These are phyloP conservation scores for Syrista parreyssii DNA, from an alignment of 2,888 invertebrate genomes.

Conservation along the genomic window DNA sequence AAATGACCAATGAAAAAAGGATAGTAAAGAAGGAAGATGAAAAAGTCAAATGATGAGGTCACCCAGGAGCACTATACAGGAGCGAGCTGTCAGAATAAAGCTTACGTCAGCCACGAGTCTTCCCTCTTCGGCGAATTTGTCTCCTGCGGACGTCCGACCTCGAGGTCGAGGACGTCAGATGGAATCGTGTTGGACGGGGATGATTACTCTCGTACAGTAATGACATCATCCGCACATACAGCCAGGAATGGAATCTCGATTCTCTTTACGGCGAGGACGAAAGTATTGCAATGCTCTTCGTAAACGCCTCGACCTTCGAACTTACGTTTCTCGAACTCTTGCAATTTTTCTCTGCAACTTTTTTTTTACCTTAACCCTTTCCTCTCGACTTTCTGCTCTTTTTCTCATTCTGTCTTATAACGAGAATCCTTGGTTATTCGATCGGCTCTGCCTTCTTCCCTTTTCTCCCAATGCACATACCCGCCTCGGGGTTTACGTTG, in stretches of 20 bases:
- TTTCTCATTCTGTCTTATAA: neutral
- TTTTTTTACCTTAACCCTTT: neutral
- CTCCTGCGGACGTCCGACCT: neutral
- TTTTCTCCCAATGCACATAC: neutral
- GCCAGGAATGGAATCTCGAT: neutral
- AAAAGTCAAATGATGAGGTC: neutral
- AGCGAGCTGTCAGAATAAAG: neutral
- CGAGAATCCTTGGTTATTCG: neutral
- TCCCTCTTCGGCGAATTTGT: neutral
- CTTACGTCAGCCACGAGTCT: neutral
- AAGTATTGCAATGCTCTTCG: neutral
- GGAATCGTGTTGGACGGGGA: neutral
- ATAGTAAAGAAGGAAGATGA: neutral
- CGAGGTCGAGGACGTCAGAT: neutral
- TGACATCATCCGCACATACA: neutral
- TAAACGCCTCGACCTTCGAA: neutral
- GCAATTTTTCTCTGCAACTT: neutral
- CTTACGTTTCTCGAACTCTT: neutral
- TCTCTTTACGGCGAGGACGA: neutral
- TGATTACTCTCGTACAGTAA: neutral
- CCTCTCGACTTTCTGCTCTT: neutral
- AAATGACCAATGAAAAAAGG: neutral
- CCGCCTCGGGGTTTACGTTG: neutral
- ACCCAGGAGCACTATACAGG: neutral
- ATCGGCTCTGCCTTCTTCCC: neutral